Evolutionary conservation across 2,797 vertebrate species (phyloP).

Genomic region (Coregonus sp.): DNA sequence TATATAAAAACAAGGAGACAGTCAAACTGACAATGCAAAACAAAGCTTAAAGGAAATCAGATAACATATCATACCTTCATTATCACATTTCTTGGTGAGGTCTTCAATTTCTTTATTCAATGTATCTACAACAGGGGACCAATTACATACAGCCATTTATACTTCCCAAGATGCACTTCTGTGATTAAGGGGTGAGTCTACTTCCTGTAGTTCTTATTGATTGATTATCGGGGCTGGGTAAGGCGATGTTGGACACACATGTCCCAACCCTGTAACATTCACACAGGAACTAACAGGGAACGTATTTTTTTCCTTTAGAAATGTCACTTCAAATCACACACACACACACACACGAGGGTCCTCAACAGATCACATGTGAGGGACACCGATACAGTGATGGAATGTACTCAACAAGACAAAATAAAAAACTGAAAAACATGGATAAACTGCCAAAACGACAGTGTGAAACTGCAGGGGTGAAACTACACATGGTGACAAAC

Average conservation of each 20-base stretch:
- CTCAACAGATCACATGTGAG: background rate
- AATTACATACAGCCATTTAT: background rate
- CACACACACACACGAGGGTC: background rate
- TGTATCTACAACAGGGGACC: background rate
- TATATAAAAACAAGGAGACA: constrained; percentile 22
- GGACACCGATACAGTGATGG: background rate
- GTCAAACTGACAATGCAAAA: constrained; percentile 4
- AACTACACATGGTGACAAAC: constrained; percentile 30
- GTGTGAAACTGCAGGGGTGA: background rate
- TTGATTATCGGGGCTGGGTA: no score
- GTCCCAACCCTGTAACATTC: no score
- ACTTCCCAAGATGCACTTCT: background rate
- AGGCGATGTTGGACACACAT: no score
- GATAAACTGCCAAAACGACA: background rate
- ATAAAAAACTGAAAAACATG: background rate
- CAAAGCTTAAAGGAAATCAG: constrained; percentile 7
- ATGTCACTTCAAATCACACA: no score
- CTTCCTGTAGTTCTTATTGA: no score
- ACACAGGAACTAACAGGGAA: no score
- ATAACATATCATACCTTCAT: constrained; percentile 1
- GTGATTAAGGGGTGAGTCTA: no score
- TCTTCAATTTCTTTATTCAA: background rate
- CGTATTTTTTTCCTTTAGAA: no score
- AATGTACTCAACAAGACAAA: background rate
- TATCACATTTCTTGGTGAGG: constrained; percentile 16